phyloP scores from a whole-genome alignment of 2,888 invertebrate genomes.

The Tetanocera ferruginea region DNA sequence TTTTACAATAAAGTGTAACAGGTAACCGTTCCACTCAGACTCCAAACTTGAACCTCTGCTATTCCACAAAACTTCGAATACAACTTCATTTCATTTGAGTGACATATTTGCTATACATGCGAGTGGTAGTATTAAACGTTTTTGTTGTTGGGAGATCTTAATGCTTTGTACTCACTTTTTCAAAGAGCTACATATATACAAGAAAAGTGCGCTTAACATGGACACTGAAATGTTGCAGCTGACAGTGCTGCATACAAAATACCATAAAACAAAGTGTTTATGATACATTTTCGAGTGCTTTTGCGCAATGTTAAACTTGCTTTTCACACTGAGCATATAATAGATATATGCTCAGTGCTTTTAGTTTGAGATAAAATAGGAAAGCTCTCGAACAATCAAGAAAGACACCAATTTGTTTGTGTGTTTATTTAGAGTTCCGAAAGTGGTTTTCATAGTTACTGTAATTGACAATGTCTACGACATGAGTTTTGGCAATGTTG shows the following conservation, averaged over 20 bases:
- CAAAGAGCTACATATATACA: too few relatives aligned
- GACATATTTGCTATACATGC: constrained; percentile 31
- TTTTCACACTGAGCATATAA: too few relatives aligned
- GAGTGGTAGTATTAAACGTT: neutral
- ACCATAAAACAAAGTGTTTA: neutral
- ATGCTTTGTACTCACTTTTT: neutral
- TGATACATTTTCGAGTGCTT: too few relatives aligned
- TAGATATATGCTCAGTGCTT: too few relatives aligned
- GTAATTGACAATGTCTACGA: too few relatives aligned
- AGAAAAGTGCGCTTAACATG: constrained; percentile 1
- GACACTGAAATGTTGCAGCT: neutral
- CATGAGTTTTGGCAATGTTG: too few relatives aligned
- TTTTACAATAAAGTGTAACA: neutral
- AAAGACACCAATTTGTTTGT: too few relatives aligned
- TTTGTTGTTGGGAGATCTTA: neutral
- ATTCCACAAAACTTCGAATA: neutral
- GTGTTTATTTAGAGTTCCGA: too few relatives aligned
- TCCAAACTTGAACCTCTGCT: neutral
- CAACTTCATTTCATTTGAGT: neutral
- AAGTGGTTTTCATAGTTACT: too few relatives aligned
- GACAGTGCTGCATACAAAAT: neutral
- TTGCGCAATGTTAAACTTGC: too few relatives aligned
- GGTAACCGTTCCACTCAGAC: neutral
- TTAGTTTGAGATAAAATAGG: too few relatives aligned
- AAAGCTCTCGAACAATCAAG: too few relatives aligned